These are phyloP conservation scores for Actinia equina DNA, from an alignment of 64 coral and sea anemone genomes.

Conservation along the genomic window DNA sequence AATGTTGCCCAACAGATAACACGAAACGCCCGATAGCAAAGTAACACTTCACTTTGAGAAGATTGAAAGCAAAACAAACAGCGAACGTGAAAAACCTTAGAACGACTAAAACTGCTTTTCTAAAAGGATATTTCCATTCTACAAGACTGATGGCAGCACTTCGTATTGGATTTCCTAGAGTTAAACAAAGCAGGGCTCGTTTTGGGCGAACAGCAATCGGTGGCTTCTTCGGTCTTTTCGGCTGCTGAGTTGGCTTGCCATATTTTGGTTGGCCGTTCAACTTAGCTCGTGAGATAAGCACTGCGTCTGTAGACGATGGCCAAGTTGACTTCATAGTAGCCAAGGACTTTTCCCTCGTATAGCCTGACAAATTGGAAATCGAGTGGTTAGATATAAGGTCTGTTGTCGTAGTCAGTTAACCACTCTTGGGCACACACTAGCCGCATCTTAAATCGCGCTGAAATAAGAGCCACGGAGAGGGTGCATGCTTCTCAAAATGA, in stretches of 20 bases:
- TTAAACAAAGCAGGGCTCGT: constrained; percentile 89
- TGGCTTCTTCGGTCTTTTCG: constrained; percentile 90
- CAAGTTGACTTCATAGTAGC: constrained; percentile 50
- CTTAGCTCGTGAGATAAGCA: constrained; percentile 54
- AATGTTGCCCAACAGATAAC: constrained; percentile 5
- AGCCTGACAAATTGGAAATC: constrained; percentile 66
- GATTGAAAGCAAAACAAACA: constrained; percentile 31
- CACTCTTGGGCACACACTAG: background rate
- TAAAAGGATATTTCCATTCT: constrained; percentile 99
- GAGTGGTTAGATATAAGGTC: constrained; percentile 52
- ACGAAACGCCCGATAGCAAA: constrained; percentile 16
- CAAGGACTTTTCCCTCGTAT: constrained; percentile 62
- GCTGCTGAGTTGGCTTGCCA: constrained; percentile 65
- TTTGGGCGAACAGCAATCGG: constrained; percentile 94
- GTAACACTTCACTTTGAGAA: constrained; percentile 13
- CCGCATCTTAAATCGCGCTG: constrained; percentile 1
- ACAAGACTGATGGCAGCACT: constrained; percentile 93
- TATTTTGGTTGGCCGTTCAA: constrained; percentile 90
- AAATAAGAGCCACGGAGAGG: background rate
- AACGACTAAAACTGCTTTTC: constrained; percentile 31
- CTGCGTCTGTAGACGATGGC: constrained; percentile 60
- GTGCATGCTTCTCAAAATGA: background rate
- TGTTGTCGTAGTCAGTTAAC: constrained; percentile 24
- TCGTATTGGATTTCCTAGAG: constrained; percentile 92
- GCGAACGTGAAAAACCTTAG: constrained; percentile 30